Conservation (phyloP, 1,140 invertebrate species). For the Drosophila baimaii region DNA sequence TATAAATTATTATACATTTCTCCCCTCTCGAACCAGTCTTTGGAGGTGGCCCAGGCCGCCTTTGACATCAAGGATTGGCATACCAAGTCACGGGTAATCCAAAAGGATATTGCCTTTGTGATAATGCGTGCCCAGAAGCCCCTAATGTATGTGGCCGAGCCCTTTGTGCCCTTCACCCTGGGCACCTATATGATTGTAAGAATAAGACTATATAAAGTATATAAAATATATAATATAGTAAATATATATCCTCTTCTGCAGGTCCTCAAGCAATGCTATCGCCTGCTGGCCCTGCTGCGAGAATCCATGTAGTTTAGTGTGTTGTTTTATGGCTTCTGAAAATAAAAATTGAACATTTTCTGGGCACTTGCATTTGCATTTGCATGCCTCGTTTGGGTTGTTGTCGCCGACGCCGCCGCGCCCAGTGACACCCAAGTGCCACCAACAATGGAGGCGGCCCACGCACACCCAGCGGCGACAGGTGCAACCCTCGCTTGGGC, state of each 20-base stretch:
- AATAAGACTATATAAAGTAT: not conserved
- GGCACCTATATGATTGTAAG: conserved; percentile 69
- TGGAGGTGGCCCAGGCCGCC: conserved; percentile 65
- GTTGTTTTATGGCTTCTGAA: conserved; percentile 21
- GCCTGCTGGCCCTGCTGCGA: conserved; percentile 50
- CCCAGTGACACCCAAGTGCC: conserved; percentile 52
- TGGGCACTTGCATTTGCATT: conserved; percentile 47
- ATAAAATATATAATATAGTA: not conserved
- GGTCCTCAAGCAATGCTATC: conserved; percentile 67
- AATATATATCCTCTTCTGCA: not conserved
- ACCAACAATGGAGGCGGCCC: conserved; percentile 43
- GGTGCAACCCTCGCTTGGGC: conserved; percentile 52
- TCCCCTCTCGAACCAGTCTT: too few species aligned
- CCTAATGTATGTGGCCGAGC: conserved; percentile 54
- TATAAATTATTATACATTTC: too few species aligned
- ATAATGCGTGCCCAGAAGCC: conserved; percentile 67
- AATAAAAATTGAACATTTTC: conserved; percentile 48
- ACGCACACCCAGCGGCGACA: conserved; percentile 73
- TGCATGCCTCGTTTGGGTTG: conserved; percentile 58
- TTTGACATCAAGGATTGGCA: conserved; percentile 67
- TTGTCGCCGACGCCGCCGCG: conserved; percentile 60
- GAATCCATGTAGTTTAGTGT: conserved; percentile 49
- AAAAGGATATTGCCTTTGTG: conserved; percentile 63
- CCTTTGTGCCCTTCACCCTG: conserved; percentile 63
- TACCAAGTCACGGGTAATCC: conserved; percentile 46